Conservation (phyloP, 2,888 invertebrate genomes). For the Habroteleia sp. region DNA sequence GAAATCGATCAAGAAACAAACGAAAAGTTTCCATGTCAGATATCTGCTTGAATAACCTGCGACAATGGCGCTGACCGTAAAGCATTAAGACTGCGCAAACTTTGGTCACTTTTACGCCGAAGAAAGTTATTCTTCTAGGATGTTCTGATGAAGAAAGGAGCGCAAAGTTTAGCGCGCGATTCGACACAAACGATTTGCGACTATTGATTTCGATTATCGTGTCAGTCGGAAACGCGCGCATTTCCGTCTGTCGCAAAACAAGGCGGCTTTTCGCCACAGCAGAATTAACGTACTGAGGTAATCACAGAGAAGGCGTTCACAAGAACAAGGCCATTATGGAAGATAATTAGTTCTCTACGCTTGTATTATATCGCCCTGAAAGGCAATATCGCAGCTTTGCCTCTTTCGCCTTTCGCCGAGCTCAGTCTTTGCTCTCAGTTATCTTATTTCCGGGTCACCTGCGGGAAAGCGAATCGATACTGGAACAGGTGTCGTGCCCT, state of each 20-base stretch:
- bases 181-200: constrained; percentile 8
- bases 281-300: constrained; percentile 46
- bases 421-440: constrained; percentile 42
- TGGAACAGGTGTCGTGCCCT: constrained; percentile 44
- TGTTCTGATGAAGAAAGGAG: constrained; percentile 2
- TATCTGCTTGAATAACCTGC: constrained; percentile 29
- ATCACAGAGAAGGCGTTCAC: constrained; percentile 55
- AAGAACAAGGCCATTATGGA: constrained; percentile 59
- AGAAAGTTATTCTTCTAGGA: too few relatives aligned
- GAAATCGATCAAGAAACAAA: constrained; percentile 51
- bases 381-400: constrained; percentile 61
- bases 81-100: constrained; percentile 6
- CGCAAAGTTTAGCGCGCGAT: background rate
- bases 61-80: constrained; percentile 37
- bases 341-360: constrained; percentile 62
- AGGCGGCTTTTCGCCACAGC: constrained; percentile 50
- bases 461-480: constrained; percentile 53
- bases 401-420: constrained; percentile 43
- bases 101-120: constrained; percentile 15
- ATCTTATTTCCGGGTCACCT: constrained; percentile 61
- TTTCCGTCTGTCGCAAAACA: too few relatives aligned
- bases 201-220: constrained; percentile 48
- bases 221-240: too few relatives aligned
- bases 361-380: constrained; percentile 55
- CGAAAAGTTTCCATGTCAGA: constrained; percentile 46